Conservation (phyloP, 2,888 invertebrate genomes). For the Erebia ligea region DNA sequence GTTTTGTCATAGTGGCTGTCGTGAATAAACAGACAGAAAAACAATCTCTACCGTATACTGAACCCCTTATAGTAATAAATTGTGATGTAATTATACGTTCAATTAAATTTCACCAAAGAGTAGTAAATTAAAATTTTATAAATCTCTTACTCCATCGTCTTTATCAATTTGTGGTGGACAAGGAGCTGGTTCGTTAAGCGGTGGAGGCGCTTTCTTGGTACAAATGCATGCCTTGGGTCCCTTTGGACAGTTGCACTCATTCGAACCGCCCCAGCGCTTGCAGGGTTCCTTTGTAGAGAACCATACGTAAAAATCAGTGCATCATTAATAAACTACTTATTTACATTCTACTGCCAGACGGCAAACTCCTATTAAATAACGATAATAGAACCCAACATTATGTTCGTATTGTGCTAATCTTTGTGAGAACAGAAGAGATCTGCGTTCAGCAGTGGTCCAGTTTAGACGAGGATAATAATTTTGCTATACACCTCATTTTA, state of each 20-base stretch:
- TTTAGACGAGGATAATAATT: too few species aligned
- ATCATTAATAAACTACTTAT: background rate
- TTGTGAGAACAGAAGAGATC: too few species aligned
- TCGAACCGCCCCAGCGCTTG: constrained; percentile 59
- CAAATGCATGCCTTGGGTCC: constrained; percentile 66
- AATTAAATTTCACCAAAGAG: too few species aligned
- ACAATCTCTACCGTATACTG: background rate
- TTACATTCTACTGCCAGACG: background rate
- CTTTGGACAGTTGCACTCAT: constrained; percentile 70
- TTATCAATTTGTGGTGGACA: constrained; percentile 50
- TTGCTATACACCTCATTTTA: too few species aligned
- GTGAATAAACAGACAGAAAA: background rate
- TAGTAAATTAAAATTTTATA: too few species aligned
- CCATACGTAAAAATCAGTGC: background rate
- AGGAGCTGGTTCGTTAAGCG: constrained; percentile 48
- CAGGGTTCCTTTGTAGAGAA: constrained; percentile 58
- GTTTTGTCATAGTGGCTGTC: too few species aligned
- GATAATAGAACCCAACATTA: too few species aligned
- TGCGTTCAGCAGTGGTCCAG: too few species aligned
- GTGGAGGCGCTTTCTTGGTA: constrained; percentile 53
- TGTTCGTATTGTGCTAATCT: too few species aligned
- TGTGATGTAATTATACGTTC: too few species aligned
- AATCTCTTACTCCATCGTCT: constrained; percentile 49
- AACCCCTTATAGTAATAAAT: too few species aligned
- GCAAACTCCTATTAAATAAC: too few species aligned